A percentile compares a stretch with the other conserved stretches of the same genome.
Evolutionary conservation across 2,113 vertebrate genomes (phyloP).

Genomic region (Cranoglanis bouderius): DNA sequence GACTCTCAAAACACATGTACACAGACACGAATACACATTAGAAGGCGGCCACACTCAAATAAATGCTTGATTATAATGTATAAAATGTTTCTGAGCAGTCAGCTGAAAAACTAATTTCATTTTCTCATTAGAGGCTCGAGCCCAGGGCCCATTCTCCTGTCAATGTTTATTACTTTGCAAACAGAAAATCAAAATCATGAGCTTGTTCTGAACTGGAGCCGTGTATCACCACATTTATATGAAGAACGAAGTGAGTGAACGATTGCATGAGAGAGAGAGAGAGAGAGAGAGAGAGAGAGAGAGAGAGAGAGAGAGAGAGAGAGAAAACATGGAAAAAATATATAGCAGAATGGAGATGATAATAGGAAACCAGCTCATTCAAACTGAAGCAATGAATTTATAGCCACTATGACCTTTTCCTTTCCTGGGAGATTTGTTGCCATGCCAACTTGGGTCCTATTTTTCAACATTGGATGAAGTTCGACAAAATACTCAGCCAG

Average conservation of each 20-base stretch:
- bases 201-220: conserved; percentile 78
- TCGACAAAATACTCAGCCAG: conserved; percentile 38
- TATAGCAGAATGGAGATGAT: conserved; percentile 69
- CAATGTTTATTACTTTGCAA: conserved; percentile 98
- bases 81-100: conserved; percentile 99
- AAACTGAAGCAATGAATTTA: conserved; percentile 71
- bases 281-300: conserved; percentile 35
- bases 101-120: conserved; percentile 99
- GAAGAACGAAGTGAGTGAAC: conserved; percentile 39
- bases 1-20: conserved; percentile 40
- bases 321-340: conserved; percentile 45
- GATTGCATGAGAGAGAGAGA: conserved; percentile 29
- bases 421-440: conserved; percentile 69
- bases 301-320: conserved; percentile 32
- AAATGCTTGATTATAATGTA: conserved; percentile 98
- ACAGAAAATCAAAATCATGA: conserved; percentile 96
- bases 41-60: conserved; percentile 76
- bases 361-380: conserved; percentile 68
- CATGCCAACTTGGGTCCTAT: conserved; percentile 65
- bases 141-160: conserved; percentile 89
- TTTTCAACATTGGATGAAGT: conserved; percentile 57
- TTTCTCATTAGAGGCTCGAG: conserved; percentile 94
- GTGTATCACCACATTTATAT: conserved; percentile 72
- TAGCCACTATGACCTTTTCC: conserved; percentile 71
- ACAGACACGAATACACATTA: conserved; percentile 63